phyloP scores from a whole-genome alignment of 2,113 vertebrate genomes.

The Poecilia latipinna region DNA sequence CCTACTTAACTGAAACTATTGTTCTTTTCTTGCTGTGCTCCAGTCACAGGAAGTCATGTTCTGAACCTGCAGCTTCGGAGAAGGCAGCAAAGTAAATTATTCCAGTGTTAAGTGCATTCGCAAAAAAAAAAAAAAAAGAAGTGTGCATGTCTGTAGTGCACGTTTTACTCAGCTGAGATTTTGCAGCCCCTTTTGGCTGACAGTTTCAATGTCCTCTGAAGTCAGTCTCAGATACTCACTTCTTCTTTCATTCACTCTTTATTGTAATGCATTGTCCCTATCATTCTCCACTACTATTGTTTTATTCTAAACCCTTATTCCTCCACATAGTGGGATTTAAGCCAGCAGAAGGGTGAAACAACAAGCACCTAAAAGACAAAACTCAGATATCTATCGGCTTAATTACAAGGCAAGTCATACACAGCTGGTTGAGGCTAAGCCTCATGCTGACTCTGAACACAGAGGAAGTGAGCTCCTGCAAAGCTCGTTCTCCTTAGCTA shows the following conservation, averaged over 20 bases:
- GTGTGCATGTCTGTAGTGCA: neutral
- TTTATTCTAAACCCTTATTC: slow-evolving; percentile 50
- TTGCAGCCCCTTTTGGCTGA: slow-evolving; percentile 24
- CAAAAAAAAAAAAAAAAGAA: neutral
- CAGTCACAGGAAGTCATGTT: slow-evolving; percentile 88
- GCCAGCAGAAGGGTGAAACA: slow-evolving; percentile 33
- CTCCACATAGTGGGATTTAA: slow-evolving; percentile 48
- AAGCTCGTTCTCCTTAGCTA: slow-evolving; percentile 39
- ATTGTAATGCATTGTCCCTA: slow-evolving; percentile 46
- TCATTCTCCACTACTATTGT: slow-evolving; percentile 46
- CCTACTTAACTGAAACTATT: slow-evolving; percentile 63
- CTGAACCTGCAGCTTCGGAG: slow-evolving; percentile 75
- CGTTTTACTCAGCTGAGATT: slow-evolving; percentile 10
- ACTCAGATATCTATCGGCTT: slow-evolving; percentile 43
- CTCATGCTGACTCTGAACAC: slow-evolving; percentile 29
- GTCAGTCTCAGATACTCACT: slow-evolving; percentile 33
- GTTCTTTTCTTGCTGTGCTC: slow-evolving; percentile 57
- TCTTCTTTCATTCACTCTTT: slow-evolving; percentile 55
- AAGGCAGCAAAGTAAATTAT: slow-evolving; percentile 35
- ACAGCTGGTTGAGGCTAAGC: slow-evolving; percentile 30
- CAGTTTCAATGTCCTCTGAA: slow-evolving; percentile 38
- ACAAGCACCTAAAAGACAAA: slow-evolving; percentile 43
- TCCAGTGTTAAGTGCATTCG: neutral
- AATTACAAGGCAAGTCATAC: slow-evolving; percentile 36
- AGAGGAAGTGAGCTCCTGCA: slow-evolving; percentile 24